Evolutionary conservation across 2,113 vertebrate genomes (phyloP).

Genomic region (Limanda limanda): DNA sequence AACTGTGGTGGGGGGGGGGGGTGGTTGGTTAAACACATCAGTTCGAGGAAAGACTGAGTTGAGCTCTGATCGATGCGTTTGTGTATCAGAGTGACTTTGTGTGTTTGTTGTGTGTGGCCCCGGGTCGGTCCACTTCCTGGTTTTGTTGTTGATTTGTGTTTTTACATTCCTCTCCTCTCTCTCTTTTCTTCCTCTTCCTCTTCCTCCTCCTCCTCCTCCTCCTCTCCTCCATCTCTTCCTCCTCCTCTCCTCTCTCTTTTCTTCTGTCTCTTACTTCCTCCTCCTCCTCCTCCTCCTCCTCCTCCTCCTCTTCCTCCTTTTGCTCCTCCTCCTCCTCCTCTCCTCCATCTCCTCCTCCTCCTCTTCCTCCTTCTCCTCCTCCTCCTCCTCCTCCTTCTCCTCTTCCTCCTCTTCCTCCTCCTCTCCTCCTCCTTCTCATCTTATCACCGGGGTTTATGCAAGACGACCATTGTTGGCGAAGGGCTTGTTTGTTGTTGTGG

Average conservation of each 20-base stretch:
- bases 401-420: no score
- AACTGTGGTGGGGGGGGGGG: background rate
- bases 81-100: no score
- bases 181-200: background rate
- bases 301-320: background rate
- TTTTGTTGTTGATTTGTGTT: background rate
- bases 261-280: background rate
- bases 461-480: background rate
- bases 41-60: background rate
- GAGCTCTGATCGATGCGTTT: background rate
- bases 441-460: background rate
- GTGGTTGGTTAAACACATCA: conserved; percentile 11
- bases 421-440: background rate
- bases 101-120: background rate
- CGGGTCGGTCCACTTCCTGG: conserved; percentile 27
- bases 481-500: background rate
- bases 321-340: no score
- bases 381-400: background rate
- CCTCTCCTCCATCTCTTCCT: background rate
- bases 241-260: background rate
- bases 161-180: background rate
- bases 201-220: background rate
- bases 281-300: background rate
- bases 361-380: background rate
- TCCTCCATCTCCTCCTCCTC: background rate